Conservation (phyloP, 2,113 vertebrate species). For the Mohoua ochrocephala region DNA sequence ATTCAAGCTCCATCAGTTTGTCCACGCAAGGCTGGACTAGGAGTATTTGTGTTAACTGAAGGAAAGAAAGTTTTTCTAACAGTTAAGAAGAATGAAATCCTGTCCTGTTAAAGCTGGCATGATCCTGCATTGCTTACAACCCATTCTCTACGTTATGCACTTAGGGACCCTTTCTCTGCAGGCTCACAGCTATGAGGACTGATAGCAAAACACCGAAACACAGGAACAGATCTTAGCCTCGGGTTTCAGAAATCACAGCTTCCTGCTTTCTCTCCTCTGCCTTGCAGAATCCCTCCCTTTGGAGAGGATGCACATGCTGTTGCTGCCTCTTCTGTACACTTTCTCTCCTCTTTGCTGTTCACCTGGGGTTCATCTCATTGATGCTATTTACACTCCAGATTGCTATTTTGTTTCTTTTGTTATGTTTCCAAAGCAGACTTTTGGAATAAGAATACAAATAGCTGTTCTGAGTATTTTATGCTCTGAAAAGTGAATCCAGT, state of each 20-base stretch:
- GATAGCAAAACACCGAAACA: not conserved
- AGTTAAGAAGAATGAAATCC: not conserved
- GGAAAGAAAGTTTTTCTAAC: not conserved
- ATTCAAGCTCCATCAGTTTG: not conserved
- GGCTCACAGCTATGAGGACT: not conserved
- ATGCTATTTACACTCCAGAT: not conserved
- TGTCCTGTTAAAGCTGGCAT: not conserved
- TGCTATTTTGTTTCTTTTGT: not conserved
- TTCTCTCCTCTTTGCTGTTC: not conserved
- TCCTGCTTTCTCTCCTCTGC: not conserved
- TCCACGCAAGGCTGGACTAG: not conserved
- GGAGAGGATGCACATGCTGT: not conserved
- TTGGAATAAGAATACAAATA: not conserved
- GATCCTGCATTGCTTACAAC: not conserved
- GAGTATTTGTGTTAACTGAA: not conserved
- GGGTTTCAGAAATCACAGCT: not conserved
- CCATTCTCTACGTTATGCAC: rapidly evolving
- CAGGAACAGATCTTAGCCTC: not conserved
- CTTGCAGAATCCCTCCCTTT: not conserved
- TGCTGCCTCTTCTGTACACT: not conserved
- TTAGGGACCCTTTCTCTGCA: not conserved
- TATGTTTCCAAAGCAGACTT: not conserved
- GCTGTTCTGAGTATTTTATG: not conserved
- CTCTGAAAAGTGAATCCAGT: not conserved
- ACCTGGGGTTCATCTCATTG: not conserved